Evolutionary conservation across 2,888 invertebrate species (phyloP), one percentile per base, ranked within the genome.

Genomic region (Noctuana brunneofusca): DNA sequence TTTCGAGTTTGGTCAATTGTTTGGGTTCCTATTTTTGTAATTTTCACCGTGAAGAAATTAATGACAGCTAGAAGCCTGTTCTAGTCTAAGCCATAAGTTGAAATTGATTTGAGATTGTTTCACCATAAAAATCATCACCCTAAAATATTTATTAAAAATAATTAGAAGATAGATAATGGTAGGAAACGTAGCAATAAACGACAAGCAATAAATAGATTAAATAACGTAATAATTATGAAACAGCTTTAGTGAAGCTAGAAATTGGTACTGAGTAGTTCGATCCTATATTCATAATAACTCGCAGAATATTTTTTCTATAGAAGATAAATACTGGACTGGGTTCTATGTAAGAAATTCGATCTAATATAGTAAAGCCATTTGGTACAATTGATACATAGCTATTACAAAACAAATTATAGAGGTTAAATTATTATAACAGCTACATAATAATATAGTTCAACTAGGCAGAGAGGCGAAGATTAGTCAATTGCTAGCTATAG

Each of bases 401-500:
- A 83, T 80, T 80, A 81, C 84, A 56, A 20, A 63, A 56, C 63
- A 79, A 75, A 71, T 68, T 84, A 84, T 83, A 86, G 84, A 84
- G 78, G 70, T 74, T 75, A 38, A 62, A 56, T 35, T 48, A 50
- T 50, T 79, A 76, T 75, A 71, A 85, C 86, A 84, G 87, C 88
- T 83, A 74, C 75, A 24, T 43, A 43, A n/a, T n/a, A 72, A 83
- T 89, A 89, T 89, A 89, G 88, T 83, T 82, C 77, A 83, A 83
- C 80, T 89, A 89, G 89, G 83, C 86, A 80, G 81, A 80, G 76
- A 78, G 71, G 82, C 84, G 84, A 80, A 75, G 79, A 80, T 84
- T 89, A 90, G 90, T 91, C 90, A 90, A 91, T 91, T 91, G 90
- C 89, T 91, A 91, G 90, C 88, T 83, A 85, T 90, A 89, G 83